Percentiles rank a stretch among this genome's conserved stretches.
Evolutionary conservation across 2,113 vertebrate genomes (phyloP).

Genomic region (Tragelaphus buxtoni): DNA sequence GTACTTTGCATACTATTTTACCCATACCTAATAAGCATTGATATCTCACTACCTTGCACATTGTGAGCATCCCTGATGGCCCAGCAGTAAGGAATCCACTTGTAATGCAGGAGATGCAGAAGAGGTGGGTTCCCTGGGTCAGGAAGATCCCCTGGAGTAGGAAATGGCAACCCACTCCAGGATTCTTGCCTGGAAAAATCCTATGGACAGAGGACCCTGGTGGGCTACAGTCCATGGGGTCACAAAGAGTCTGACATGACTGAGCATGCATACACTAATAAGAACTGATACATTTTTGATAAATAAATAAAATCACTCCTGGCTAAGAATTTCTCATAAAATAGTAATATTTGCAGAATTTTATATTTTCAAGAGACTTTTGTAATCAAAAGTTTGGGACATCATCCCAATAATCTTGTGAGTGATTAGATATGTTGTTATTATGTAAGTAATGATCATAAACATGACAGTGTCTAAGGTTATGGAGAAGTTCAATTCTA

Average conservation of each 20-base stretch:
- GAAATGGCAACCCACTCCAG: background rate
- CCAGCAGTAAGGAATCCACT: background rate
- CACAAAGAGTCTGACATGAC: background rate
- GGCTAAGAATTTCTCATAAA: background rate
- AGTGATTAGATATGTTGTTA: background rate
- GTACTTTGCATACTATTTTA: conserved; percentile 27
- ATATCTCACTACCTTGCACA: background rate
- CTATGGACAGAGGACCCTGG: background rate
- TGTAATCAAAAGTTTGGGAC: background rate
- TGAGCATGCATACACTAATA: background rate
- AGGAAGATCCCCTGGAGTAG: background rate
- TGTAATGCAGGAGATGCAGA: background rate
- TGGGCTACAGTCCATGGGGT: background rate
- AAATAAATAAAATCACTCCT: conserved; percentile 23
- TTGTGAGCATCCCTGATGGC: background rate
- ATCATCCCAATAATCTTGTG: background rate
- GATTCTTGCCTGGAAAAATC: background rate
- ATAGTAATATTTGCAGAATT: background rate
- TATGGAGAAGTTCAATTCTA: conserved; percentile 1
- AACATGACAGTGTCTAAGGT: background rate
- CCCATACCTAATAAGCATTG: background rate
- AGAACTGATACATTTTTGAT: background rate
- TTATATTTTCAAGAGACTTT: background rate
- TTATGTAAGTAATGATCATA: background rate
- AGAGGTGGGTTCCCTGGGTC: background rate